Conservation (phyloP, 1,140 invertebrate genomes). For the Chrysopa pallens region DNA sequence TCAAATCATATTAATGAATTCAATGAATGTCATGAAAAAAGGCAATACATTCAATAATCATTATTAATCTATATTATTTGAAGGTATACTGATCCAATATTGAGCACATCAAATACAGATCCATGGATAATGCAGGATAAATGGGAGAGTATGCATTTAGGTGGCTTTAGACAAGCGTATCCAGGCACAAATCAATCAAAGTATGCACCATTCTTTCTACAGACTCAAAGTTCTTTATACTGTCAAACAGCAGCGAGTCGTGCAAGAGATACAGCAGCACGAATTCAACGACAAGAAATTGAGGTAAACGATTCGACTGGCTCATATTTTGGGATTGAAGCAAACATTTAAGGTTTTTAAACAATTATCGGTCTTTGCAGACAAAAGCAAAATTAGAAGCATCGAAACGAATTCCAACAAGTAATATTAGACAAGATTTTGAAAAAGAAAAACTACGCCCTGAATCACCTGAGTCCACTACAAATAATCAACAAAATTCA, state of each 20-base stretch:
- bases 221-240: conserved; percentile 50
- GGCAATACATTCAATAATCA: too few species aligned
- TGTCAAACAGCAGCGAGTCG: conserved; percentile 60
- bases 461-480: conserved; percentile 12
- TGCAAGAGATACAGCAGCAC: conserved; percentile 46
- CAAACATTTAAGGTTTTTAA: too few species aligned
- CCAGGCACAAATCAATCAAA: conserved; percentile 27
- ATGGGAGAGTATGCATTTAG: conserved; percentile 61
- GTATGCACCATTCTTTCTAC: conserved; percentile 54
- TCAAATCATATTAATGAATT: too few species aligned
- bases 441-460: too few species aligned
- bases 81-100: too few species aligned
- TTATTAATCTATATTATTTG: too few species aligned
- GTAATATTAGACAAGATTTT: too few species aligned
- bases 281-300: conserved; percentile 38
- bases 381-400: conserved; percentile 26
- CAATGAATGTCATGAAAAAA: too few species aligned
- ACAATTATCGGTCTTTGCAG: conserved; percentile 3
- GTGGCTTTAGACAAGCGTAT: conserved; percentile 47
- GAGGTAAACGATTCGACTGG: too few species aligned
- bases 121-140: conserved; percentile 40
- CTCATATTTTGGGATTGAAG: too few species aligned
- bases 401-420: conserved; percentile 10
- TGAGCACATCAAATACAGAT: not conserved
- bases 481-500: conserved; percentile 4